Evolutionary conservation across 2,888 invertebrate species (phyloP).

Genomic region (Cantharis lateralis): DNA sequence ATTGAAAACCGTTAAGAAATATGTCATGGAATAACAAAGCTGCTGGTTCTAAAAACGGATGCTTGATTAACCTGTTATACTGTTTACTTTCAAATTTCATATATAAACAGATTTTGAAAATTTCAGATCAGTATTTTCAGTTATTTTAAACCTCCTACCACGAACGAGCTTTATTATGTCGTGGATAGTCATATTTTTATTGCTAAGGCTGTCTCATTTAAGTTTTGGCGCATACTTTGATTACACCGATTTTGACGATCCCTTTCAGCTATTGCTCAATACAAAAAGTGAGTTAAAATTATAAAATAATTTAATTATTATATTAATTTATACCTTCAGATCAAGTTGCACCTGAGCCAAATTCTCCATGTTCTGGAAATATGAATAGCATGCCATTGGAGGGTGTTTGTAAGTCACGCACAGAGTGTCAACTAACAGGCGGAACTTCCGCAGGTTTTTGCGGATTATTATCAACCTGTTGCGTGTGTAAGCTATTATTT

Average conservation of each 20-base stretch:
- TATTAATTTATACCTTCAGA: conserved; percentile 45
- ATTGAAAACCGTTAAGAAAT: conserved; percentile 18
- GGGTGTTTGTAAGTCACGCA: conserved; percentile 60
- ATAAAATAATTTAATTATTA: not conserved
- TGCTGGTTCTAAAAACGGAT: not conserved
- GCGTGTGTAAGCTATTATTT: conserved; percentile 35
- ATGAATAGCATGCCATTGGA: conserved; percentile 22
- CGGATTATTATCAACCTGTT: conserved; percentile 42
- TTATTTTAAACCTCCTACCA: not conserved
- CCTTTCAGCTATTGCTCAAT: conserved; percentile 14
- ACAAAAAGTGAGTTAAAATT: conserved; percentile 16
- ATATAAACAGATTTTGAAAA: conserved; percentile 16
- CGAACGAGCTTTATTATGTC: not conserved
- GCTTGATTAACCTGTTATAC: conserved; percentile 12
- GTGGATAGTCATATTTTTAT: not conserved
- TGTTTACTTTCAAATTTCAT: conserved; percentile 9
- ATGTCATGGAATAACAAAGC: conserved; percentile 2
- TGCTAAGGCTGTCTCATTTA: not conserved
- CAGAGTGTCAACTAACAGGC: conserved; percentile 61
- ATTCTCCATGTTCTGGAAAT: conserved; percentile 48
- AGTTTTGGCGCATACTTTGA: conserved; percentile 25
- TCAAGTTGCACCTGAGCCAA: conserved; percentile 56
- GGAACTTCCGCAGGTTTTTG: conserved; percentile 50
- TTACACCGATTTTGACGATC: conserved; percentile 31
- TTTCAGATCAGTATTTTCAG: not conserved